A percentile compares a stretch with the other conserved stretches of the same genome.
Evolutionary conservation across 2,113 vertebrate species (phyloP).

Genomic region (Cyphomyrus discorhynchus): DNA sequence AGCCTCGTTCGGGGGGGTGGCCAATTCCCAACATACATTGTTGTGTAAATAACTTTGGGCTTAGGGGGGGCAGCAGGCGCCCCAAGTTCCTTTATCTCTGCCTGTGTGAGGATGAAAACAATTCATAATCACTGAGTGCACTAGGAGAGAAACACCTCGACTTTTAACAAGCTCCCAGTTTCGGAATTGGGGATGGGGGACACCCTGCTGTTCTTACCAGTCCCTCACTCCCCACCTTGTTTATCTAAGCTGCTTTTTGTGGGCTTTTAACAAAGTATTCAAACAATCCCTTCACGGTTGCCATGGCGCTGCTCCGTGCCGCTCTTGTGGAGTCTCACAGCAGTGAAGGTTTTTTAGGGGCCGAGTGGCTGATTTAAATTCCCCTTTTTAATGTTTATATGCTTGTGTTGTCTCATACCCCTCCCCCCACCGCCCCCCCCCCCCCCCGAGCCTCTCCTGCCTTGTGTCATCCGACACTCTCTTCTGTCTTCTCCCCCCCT

Average conservation of each 20-base stretch:
- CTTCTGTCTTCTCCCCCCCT: too few species aligned
- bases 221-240: not conserved
- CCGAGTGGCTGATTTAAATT: not conserved
- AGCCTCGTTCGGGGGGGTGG: conserved; percentile 25
- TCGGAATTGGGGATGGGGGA: conserved; percentile 20
- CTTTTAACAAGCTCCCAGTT: conserved; percentile 37
- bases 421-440: not conserved
- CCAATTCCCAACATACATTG: conserved; percentile 52
- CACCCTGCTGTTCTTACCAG: not conserved
- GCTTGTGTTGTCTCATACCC: not conserved
- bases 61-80: conserved; percentile 50
- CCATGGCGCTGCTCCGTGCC: conserved; percentile 30
- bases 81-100: conserved; percentile 48
- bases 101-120: conserved; percentile 49
- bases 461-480: too few species aligned
- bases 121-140: conserved; percentile 54
- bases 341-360: not conserved
- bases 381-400: not conserved
- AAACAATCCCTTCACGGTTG: conserved; percentile 34
- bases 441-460: too few species aligned
- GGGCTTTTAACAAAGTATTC: conserved; percentile 32
- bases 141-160: conserved; percentile 32
- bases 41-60: conserved; percentile 65
- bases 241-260: conserved; percentile 39
- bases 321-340: not conserved